Evolutionary conservation across 2,113 vertebrate species (phyloP).

Genomic region (Malaclemys terrapin): DNA sequence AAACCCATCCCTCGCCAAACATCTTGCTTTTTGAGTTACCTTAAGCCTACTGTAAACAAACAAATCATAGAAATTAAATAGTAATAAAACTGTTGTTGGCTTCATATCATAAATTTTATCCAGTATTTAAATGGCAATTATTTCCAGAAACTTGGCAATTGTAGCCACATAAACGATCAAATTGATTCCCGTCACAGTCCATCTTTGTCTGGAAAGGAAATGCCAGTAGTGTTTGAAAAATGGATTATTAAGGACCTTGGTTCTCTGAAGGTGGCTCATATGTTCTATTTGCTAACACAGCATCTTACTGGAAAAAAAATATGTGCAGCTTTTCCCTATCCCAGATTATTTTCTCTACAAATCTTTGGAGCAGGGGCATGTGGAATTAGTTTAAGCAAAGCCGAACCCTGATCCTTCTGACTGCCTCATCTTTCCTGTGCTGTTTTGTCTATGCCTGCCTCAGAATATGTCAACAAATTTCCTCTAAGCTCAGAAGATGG

Average conservation of each 20-base stretch:
- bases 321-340: constrained; percentile 80
- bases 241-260: constrained; percentile 69
- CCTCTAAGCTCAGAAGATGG: constrained; percentile 65
- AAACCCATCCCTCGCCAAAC: constrained; percentile 22
- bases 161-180: constrained; percentile 69
- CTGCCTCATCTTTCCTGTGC: constrained; percentile 75
- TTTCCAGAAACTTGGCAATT: constrained; percentile 77
- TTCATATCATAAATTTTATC: constrained; percentile 70
- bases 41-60: constrained; percentile 68
- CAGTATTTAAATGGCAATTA: constrained; percentile 74
- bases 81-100: constrained; percentile 75
- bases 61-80: constrained; percentile 75
- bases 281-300: constrained; percentile 74
- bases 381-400: constrained; percentile 87
- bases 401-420: constrained; percentile 62
- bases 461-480: constrained; percentile 77
- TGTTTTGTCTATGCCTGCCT: constrained; percentile 79
- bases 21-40: constrained; percentile 49
- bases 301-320: constrained; percentile 78
- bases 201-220: constrained; percentile 77
- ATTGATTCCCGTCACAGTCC: constrained; percentile 74
- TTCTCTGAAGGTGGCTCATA: constrained; percentile 72
- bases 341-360: constrained; percentile 85
- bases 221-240: constrained; percentile 77
- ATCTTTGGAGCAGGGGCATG: constrained; percentile 89